A percentile compares a stretch with the other conserved stretches of the same genome.
These are phyloP conservation scores for Phaethornis superciliosus DNA, from an alignment of 2,113 vertebrate species.

Conservation along the genomic window DNA sequence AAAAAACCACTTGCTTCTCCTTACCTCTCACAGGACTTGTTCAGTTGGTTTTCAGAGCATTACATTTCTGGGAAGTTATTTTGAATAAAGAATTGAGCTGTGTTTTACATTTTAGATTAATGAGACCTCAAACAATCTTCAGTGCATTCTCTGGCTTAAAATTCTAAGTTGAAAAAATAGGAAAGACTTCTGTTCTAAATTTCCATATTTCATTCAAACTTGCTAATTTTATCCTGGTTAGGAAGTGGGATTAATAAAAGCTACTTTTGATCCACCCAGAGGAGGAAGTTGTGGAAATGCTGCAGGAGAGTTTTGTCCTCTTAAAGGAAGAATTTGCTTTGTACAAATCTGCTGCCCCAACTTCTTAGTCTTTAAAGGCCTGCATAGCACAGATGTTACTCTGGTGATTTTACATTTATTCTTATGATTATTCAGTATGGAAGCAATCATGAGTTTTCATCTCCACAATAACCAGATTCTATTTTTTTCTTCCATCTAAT, in stretches of 20 bases:
- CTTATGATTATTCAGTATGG: background rate
- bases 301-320: constrained; percentile 38
- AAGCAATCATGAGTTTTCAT: background rate
- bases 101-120: background rate
- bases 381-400: constrained; percentile 1
- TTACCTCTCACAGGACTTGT: background rate
- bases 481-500: background rate
- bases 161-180: background rate
- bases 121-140: background rate
- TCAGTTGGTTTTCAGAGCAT: background rate
- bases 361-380: background rate
- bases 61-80: background rate
- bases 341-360: background rate
- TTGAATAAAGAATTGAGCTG: background rate
- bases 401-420: constrained; percentile 21
- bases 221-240: constrained; percentile 46
- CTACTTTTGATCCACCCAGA: constrained; percentile 57
- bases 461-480: background rate
- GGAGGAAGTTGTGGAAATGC: constrained; percentile 51
- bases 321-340: constrained; percentile 34
- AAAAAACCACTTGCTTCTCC: background rate
- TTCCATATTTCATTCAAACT: constrained; percentile 26
- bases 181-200: constrained; percentile 30
- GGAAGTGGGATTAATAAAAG: constrained; percentile 58
- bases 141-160: background rate